phyloP scores from a whole-genome alignment of 2,797 vertebrate genomes.

The Sebastes alutus region DNA sequence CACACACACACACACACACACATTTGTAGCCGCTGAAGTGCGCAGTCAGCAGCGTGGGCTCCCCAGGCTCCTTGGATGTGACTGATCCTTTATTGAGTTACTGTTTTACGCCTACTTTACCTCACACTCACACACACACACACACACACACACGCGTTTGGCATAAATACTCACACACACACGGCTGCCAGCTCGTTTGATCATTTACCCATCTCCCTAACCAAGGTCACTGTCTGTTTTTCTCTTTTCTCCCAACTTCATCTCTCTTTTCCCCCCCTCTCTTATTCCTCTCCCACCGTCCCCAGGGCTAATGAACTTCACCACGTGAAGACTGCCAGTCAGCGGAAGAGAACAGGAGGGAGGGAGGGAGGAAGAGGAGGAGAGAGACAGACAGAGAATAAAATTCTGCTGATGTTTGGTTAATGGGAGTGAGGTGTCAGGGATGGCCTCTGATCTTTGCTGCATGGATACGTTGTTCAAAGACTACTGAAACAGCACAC shows the following conservation, averaged over 20 bases:
- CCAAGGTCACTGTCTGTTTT: constrained; percentile 85
- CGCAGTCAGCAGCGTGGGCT: constrained; percentile 81
- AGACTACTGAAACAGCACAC: constrained; percentile 81
- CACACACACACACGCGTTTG: constrained; percentile 30
- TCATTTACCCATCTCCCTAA: constrained; percentile 84
- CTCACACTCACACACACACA: constrained; percentile 55
- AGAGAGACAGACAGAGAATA: constrained; percentile 76
- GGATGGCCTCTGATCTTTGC: constrained; percentile 84
- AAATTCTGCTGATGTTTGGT: constrained; percentile 83
- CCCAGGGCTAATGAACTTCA: constrained; percentile 81
- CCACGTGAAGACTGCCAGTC: constrained; percentile 84
- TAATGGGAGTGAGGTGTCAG: constrained; percentile 84
- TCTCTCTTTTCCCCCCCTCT: constrained; percentile 57
- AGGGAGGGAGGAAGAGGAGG: constrained; percentile 42
- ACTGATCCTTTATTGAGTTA: constrained; percentile 89
- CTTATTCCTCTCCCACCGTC: constrained; percentile 73
- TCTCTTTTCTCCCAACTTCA: constrained; percentile 76
- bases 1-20: constrained; percentile 60
- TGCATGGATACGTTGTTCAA: constrained; percentile 83
- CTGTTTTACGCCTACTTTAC: constrained; percentile 84
- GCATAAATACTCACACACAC: constrained; percentile 39
- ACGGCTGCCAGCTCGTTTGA: constrained; percentile 80
- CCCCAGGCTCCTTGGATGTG: constrained; percentile 83
- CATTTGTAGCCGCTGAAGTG: constrained; percentile 75
- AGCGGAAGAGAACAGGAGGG: constrained; percentile 75